A percentile compares a stretch with the other conserved stretches of the same genome.
Conservation (phyloP, 2,888 invertebrate genomes). For the Conomelus anceps region DNA sequence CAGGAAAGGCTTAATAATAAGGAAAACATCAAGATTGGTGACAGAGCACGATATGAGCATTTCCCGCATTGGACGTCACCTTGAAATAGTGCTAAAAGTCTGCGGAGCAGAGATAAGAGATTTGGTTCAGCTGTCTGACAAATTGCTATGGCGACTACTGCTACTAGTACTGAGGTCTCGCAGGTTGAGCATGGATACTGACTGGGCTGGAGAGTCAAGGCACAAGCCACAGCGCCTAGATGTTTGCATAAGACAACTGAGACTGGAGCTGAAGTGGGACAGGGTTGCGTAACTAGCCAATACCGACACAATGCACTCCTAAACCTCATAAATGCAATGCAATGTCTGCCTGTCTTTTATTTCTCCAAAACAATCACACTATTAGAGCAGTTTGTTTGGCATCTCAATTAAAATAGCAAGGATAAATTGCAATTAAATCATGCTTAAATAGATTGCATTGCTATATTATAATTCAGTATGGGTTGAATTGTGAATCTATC, state of each 20-base stretch:
- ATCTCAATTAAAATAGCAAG: not conserved
- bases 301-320: not conserved
- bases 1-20: not conserved
- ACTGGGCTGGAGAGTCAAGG: too few relatives aligned
- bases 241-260: not conserved
- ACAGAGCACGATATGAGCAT: too few relatives aligned
- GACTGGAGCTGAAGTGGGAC: not conserved
- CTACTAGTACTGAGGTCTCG: not conserved
- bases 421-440: too few relatives aligned
- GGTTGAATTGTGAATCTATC: too few relatives aligned
- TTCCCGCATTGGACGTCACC: not conserved
- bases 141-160: not conserved
- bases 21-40: not conserved
- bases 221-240: not conserved
- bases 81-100: not conserved
- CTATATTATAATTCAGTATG: too few relatives aligned
- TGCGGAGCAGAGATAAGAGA: not conserved
- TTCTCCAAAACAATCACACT: not conserved
- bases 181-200: not conserved
- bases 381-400: not conserved
- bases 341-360: not conserved
- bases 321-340: not conserved
- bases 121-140: not conserved
- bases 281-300: not conserved
- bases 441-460: too few relatives aligned